Evolutionary conservation across 2,888 invertebrate genomes (phyloP), one percentile per base, ranked within the genome.

Genomic region (Drosophila parthenogenetica): DNA sequence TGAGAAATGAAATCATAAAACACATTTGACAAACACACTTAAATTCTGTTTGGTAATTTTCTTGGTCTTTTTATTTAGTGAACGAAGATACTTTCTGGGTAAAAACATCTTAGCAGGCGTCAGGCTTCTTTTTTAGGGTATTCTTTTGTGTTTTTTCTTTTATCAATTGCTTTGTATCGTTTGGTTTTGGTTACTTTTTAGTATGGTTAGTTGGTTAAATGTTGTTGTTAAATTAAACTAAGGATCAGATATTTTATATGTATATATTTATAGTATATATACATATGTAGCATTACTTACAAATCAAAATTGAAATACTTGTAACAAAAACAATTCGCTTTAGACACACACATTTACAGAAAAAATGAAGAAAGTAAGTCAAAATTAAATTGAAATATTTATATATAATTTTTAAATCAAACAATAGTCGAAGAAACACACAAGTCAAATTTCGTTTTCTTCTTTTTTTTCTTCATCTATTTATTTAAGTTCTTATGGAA

Each of bases 1-100:
- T 69, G 58, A 48, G 50, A 60, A 73, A 70, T 14, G 25, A 82
- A 82, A 71, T 59, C 16, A 84, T 68, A 81, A 77, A 77, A 74
- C 78, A 90, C 90, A 90, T 84, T 90, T 84, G 90, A 91, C 90
- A 87, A 82, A 83, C 86, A 90, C 87, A 90, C 86, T 77, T 75
- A 84, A 62, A 60, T 66, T 61, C 72, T 8, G 71, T 54, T 70
- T 79, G 74, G 70, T 55, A 66, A 14, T 42, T 67, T 43, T 57
- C 22, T 32, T 58, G 19, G 19, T 45, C 25, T 43, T 50, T 49
- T 25, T 40, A 17, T 35, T 32, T 32, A 14, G 19, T 17, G 13
- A 35, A 35, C 29, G 29, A 40, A 55, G 72, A 73, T 71, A 53
- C 69, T 57, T 48, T 64, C 58, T 37, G 35, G 60, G 62, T n/a